Base-by-base conservation (phyloP, 2,888 invertebrate genomes). In the Conchocele bisecta region DNA sequence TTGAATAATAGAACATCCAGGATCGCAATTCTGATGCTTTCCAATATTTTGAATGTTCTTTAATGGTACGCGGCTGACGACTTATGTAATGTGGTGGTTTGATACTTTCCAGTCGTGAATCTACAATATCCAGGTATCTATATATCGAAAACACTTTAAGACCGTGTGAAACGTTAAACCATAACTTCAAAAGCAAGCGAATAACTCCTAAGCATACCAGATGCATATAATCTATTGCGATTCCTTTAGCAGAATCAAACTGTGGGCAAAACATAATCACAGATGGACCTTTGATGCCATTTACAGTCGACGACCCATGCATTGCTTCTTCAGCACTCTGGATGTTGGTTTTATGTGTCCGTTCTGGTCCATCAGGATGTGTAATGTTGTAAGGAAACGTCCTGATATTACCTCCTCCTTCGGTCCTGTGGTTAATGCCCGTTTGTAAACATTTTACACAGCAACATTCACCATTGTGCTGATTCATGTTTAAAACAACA, bases 11-110 rank as follows among this genome's bases (percentile, higher is more conserved):
- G n/a, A n/a, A n/a, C n/a, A n/a, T n/a, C n/a, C n/a, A 68, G 13
- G 75, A 48, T 60, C 75, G 57, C 17, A 66, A 72, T 26, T 75
- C 75, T 15, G 65, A 66, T 7, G 75, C 75, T 44, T 72, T 75
- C 68, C 67, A 75, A 28, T 68, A 66, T 28, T 56, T 54, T 0
- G 63, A 57, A 7, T 75, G 75, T 37, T 72, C 67, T 44, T 64
- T 54, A 20, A 72, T 68, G 28, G 37, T 39, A 29, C 68, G 58
- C 20, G 68, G 75, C 20, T 57, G 64, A 20, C 75, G 29, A 11
- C 46, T 44, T 3, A 75, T 58, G 35, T 42, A 72, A 44, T 67
- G 31, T 22, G 75, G 75, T 15, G 75, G 72, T 50, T 58, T 67
- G 5, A 75, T 72, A 15, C 11, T 6, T n/a, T 48, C 28, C 15